phyloP scores from a whole-genome alignment of 1,140 invertebrate species.

The Sycobia sp. region DNA sequence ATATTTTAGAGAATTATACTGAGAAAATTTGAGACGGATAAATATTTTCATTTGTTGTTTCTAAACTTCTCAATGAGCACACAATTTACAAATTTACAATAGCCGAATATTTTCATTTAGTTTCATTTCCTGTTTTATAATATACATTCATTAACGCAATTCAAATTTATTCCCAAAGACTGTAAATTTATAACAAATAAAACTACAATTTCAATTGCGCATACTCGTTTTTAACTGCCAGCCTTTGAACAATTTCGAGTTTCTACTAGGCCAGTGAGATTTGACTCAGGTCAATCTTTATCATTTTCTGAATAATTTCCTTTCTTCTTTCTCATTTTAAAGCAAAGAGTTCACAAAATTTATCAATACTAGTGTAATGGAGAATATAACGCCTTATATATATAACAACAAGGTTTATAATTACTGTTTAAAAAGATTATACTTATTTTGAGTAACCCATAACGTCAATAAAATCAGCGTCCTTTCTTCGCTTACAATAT shows the following conservation, averaged over 20 bases:
- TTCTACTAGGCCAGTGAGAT: slow-evolving; percentile 52
- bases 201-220: background rate
- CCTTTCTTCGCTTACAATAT: background rate
- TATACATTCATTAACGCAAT: slow-evolving; percentile 1
- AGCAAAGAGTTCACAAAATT: slow-evolving; percentile 27
- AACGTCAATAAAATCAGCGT: slow-evolving; percentile 32
- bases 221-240: slow-evolving; percentile 2
- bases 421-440: slow-evolving; percentile 59
- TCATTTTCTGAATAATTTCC: slow-evolving; percentile 9
- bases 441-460: slow-evolving; percentile 58
- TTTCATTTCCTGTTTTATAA: slow-evolving; percentile 21
- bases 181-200: slow-evolving; percentile 3
- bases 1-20: slow-evolving; percentile 7
- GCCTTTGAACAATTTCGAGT: slow-evolving; percentile 15
- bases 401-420: slow-evolving; percentile 63
- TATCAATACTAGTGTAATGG: slow-evolving; percentile 15
- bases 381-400: slow-evolving; percentile 60
- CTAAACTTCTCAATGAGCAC: background rate
- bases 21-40: slow-evolving; percentile 5
- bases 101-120: slow-evolving; percentile 1
- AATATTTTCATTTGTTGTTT: slow-evolving; percentile 4
- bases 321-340: slow-evolving; percentile 35
- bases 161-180: background rate
- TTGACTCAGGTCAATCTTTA: slow-evolving; percentile 29
- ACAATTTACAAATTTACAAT: slow-evolving; percentile 26